Conservation (phyloP, 2,797 vertebrate species). For the Limosa lapponica region DNA sequence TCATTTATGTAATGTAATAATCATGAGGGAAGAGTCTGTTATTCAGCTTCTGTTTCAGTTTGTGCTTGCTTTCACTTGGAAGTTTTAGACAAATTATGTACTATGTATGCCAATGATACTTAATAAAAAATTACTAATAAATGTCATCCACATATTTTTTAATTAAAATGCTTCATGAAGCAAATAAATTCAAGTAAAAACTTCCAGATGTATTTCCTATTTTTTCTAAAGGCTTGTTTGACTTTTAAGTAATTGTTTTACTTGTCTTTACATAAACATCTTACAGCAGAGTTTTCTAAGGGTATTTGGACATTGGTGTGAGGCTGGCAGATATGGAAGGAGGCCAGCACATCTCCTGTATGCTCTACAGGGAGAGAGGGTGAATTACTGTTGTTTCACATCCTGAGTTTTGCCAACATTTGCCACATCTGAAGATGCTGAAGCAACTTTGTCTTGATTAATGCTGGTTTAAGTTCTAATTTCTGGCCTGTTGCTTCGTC, state of each 20-base stretch:
- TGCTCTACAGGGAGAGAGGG: background rate
- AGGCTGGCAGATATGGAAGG: background rate
- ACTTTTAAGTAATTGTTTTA: background rate
- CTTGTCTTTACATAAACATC: background rate
- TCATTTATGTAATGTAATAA: background rate
- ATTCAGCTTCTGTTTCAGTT: background rate
- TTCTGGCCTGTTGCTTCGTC: background rate
- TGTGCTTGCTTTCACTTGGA: background rate
- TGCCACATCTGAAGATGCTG: background rate
- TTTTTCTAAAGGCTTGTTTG: background rate
- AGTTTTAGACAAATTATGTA: background rate
- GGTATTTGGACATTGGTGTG: background rate
- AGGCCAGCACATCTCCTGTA: background rate
- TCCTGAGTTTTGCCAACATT: background rate
- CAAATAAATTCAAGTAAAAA: background rate
- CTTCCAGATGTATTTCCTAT: background rate
- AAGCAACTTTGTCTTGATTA: background rate
- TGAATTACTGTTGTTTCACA: background rate
- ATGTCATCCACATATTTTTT: background rate
- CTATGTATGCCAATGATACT: background rate
- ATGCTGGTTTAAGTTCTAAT: background rate
- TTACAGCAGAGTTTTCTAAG: background rate
- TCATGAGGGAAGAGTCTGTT: background rate
- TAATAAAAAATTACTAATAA: background rate
- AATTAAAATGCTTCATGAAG: background rate